Base-by-base conservation (phyloP, 2,797 vertebrate genomes). In the Sebastes umbrosus region DNA sequence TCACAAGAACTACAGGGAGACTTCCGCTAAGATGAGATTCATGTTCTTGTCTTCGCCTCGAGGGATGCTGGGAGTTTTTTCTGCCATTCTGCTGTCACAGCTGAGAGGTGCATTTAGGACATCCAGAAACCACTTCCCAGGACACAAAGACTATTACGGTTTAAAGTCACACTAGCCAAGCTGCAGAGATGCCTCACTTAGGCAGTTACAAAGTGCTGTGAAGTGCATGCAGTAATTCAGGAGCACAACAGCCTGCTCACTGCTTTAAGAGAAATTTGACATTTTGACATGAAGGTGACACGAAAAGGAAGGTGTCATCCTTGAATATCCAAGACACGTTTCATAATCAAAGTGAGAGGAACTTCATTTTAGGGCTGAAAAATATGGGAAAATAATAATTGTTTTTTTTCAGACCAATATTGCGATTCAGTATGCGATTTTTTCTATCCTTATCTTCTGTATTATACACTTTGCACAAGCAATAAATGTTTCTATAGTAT, bases 21-120 rank as follows among this genome's bases (percentile, higher is more conserved):
- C 68, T 22, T 29, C 11, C 10, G 60, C 80, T 84, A 85, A 90
- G 77, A 87, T 82, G 3, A 84, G 73, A 88, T 76, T 78, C 59
- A 11, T 88, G 89, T 90, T 89, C 43, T 69, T 8, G 13, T 73
- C 66, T 81, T 27, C 8, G 36, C 65, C 86, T 70, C 59, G 0
- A 29, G 84, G 81, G 80, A n/a, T 3, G 34, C 55, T 11, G 5
- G 46, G 18, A 68, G 34, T 4, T 27, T 72, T 60, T 32, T 9
- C 14, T 54, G 66, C 29, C 20, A 65, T 34, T 83, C 46, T 64
- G 43, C 32, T 69, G 32, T 68, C 60, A 43, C 50, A 32, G 72
- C 75, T 68, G 73, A 82, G 46, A 80, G 60, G 60, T 39, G 67
- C 75, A 67, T 86, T 83, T 14, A 75, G 52, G 24, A 25, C 22